phyloP scores from a whole-genome alignment of 2,113 vertebrate genomes.

The Dipodomys stephensi region DNA sequence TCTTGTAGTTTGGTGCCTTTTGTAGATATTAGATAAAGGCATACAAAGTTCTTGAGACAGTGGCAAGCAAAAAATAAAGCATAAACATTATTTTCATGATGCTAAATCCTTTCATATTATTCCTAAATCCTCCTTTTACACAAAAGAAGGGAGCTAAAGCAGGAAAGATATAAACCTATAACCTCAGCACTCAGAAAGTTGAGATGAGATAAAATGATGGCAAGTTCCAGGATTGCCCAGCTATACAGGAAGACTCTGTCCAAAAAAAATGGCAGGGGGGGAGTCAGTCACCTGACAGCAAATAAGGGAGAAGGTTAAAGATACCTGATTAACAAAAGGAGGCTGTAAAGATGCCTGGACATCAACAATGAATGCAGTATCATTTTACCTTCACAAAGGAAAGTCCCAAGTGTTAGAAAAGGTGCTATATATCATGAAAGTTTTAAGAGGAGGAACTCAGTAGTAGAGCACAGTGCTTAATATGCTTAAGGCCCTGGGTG shows the following conservation, averaged over 20 bases:
- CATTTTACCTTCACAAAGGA: neutral
- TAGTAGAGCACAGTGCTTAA: neutral
- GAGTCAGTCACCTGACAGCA: neutral
- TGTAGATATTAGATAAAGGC: neutral
- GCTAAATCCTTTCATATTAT: neutral
- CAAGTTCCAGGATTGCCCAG: too few relatives aligned
- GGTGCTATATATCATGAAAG: neutral
- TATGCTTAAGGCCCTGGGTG: neutral
- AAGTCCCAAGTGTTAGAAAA: neutral
- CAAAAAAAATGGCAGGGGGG: too few relatives aligned
- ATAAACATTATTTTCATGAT: neutral
- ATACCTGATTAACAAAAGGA: neutral
- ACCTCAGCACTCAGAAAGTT: too few relatives aligned
- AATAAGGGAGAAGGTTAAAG: neutral
- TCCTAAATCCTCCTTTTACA: neutral
- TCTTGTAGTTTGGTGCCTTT: neutral
- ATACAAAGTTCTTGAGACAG: conserved; percentile 19
- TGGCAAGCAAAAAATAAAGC: neutral
- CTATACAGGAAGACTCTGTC: too few relatives aligned
- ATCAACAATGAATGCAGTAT: neutral
- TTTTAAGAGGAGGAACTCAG: neutral
- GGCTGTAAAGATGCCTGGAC: neutral
- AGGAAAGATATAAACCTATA: neutral
- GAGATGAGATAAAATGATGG: too few relatives aligned
- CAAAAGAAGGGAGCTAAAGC: neutral